A percentile compares a stretch with the other conserved stretches of the same genome.
Evolutionary conservation across 1,140 invertebrate species (phyloP).

Genomic region (Papilio dardanus): DNA sequence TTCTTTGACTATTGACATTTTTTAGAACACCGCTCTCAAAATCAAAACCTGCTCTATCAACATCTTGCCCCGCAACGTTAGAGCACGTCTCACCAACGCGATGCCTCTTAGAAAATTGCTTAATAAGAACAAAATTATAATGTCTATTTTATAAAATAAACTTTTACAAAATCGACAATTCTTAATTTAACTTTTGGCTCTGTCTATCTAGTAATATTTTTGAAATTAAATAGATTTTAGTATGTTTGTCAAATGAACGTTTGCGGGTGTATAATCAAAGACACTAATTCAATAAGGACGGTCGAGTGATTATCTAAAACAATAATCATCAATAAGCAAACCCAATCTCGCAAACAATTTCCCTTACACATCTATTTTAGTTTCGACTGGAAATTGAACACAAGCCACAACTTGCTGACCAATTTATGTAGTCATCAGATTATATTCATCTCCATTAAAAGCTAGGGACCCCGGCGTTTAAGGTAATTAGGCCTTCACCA

Average conservation of each 20-base stretch:
- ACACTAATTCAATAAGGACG: constrained; percentile 1
- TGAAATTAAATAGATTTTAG: background rate
- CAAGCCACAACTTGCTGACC: background rate
- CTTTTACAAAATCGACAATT: background rate
- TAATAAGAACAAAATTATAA: constrained; percentile 15
- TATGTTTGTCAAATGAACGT: background rate
- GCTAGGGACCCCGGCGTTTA: too few relatives aligned
- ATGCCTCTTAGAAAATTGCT: constrained; percentile 14
- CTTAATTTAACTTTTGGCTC: too few relatives aligned
- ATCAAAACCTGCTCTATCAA: constrained; percentile 21
- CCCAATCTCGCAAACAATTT: background rate
- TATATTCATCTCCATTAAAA: too few relatives aligned
- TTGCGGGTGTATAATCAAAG: background rate
- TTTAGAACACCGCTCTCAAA: constrained; percentile 1
- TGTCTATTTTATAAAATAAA: constrained; percentile 3
- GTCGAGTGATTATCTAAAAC: background rate
- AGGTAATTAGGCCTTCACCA: too few relatives aligned
- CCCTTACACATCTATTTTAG: background rate
- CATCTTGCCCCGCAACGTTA: constrained; percentile 11
- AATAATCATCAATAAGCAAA: background rate
- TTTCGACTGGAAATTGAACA: background rate
- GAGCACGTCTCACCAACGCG: background rate
- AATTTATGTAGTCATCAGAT: background rate
- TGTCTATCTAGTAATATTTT: background rate
- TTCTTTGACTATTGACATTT: background rate